Evolutionary conservation across 1,140 invertebrate genomes (phyloP), one percentile per base, ranked within the genome.

Genomic region (Meloidogyne chitwoodi): DNA sequence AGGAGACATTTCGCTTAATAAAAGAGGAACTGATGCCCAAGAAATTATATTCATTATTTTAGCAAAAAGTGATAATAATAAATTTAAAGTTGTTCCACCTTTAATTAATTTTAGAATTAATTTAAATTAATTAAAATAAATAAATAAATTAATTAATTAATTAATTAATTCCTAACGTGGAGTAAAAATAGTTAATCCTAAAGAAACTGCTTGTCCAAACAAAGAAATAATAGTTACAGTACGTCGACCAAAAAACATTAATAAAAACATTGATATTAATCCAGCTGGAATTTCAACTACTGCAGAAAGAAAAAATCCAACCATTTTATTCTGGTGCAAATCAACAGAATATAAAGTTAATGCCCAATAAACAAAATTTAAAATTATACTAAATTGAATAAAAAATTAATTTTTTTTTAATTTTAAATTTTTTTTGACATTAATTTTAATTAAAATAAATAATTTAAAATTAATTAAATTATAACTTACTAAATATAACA

Each of bases 1-100:
- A n/a, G 81, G 81, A 22, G 62, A 16, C 81, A 82, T 84, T 75
- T 82, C 81, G 56, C 81, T 73, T 4, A 84, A 5, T 24, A 82
- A 34, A 14, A 82, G 65, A 10, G 81, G 81, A 24, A 48, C 78
- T 10, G 81, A 84, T 16, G 73, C 63, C 81, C 81, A 82, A 8
- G 79, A 69, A 61, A 84, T 31, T 41, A 26, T 69, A 62, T 82
- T 82, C 64, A 82, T 84, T 19, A 78, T 67, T 67, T 82, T 84
- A 44, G 80, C 81, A n/a, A 81, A 29, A 31, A 82, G 63, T 19
- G 82, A 69, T 62, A 84, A 80, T 5, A 66, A 44, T 80, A 82
- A 27, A 34, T 83, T 29, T 63, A 41, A 26, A 27, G 64, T 65
- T 31, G 48, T 70, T 74, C 83, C 67, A 26, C 72, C 80, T 80